Percentiles rank a stretch among this genome's conserved stretches.
phyloP scores from a whole-genome alignment of 2,113 vertebrate genomes.

The Phrynosoma blainvillii region DNA sequence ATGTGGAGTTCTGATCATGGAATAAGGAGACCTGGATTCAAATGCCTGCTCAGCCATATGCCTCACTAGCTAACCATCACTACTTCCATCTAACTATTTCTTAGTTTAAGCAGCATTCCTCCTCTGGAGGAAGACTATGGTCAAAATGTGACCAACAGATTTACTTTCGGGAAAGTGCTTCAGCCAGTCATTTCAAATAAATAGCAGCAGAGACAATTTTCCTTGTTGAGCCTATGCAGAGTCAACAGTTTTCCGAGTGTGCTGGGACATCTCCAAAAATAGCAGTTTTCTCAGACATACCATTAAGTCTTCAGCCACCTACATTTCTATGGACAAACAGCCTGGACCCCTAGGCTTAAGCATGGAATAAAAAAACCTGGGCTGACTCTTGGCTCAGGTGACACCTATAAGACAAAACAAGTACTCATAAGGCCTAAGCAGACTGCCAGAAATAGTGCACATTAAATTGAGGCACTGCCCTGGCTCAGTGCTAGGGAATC shows the following conservation, averaged over 20 bases:
- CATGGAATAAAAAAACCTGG: too few species aligned
- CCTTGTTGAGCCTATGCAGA: too few species aligned
- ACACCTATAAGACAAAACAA: background rate
- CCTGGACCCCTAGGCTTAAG: background rate
- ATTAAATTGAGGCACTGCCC: too few species aligned
- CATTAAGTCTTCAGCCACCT: too few species aligned
- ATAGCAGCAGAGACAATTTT: background rate
- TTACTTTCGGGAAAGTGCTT: background rate
- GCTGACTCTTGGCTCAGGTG: background rate
- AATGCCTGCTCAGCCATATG: background rate
- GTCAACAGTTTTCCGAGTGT: background rate
- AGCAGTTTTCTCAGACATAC: background rate
- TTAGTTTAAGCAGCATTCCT: background rate
- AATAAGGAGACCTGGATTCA: background rate
- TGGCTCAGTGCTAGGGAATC: too few species aligned
- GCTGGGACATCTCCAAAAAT: background rate
- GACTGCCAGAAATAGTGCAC: too few species aligned
- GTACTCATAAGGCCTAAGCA: too few species aligned
- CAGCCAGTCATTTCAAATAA: background rate
- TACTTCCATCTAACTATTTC: background rate
- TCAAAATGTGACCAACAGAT: background rate
- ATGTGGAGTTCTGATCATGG: background rate
- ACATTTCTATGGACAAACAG: background rate
- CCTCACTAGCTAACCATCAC: background rate
- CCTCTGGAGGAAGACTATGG: too few species aligned